A percentile compares a stretch with the other conserved stretches of the same genome.
Evolutionary conservation across 2,797 vertebrate genomes (phyloP).

Genomic region (Anas bernieri): DNA sequence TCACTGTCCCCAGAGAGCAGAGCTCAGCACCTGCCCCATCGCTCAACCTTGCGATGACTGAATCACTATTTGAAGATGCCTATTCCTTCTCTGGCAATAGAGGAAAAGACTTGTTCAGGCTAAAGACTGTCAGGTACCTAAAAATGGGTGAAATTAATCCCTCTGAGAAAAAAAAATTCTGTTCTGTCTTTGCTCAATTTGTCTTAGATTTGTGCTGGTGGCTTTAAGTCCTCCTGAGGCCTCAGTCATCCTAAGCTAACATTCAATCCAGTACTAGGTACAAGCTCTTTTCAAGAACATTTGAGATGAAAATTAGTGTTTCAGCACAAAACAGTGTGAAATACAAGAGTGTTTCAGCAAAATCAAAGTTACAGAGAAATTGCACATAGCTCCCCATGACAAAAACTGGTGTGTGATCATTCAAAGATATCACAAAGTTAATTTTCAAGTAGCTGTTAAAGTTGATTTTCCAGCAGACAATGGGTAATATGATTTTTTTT

Average conservation of each 20-base stretch:
- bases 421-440: background rate
- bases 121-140: background rate
- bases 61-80: background rate
- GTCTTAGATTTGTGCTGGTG: background rate
- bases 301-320: background rate
- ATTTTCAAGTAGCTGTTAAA: background rate
- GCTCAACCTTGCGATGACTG: background rate
- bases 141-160: background rate
- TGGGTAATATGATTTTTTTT: background rate
- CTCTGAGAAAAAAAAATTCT: background rate
- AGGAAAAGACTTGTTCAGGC: background rate
- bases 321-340: no score
- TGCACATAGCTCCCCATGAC: background rate
- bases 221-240: background rate
- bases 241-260: background rate
- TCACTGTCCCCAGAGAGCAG: no score
- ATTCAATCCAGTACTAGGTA: background rate
- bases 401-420: background rate
- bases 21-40: no score
- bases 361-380: background rate
- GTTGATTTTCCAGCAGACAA: background rate
- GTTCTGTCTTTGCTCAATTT: background rate
- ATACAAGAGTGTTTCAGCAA: background rate
- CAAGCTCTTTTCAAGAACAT: background rate
- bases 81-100: background rate